Evolutionary conservation across 2,888 invertebrate species (phyloP), one percentile per base, ranked within the genome.

Genomic region (Philaethria dido): DNA sequence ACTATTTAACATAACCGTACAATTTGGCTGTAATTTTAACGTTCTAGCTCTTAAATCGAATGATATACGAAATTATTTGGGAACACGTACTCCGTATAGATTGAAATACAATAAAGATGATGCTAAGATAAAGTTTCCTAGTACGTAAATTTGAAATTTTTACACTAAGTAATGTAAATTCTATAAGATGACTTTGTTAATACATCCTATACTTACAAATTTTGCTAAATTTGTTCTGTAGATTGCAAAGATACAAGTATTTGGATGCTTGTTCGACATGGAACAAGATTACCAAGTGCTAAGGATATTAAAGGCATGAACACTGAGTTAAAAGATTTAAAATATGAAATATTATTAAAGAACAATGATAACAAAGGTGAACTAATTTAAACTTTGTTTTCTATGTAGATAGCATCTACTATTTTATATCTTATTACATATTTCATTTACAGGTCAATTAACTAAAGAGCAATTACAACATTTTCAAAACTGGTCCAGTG

Each of bases 221-320:
- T 48, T 45, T 16, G 25, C 13, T 20, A 8, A 62, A 16, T 45
- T 39, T 45, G 13, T 68, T 45, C 63, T 83, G n/a, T 74, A 96
- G 96, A 93, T 75, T 96, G 96, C 77, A 88, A 84, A 72, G 93
- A 94, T 54, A 85, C 87, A 47, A 95, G 96, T 83, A 94, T 96
- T 69, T 97, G 97, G 97, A 93, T 96, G 85, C 77, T 96, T 20
- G 84, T 95, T 45, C 93, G 97, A 5, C 97, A 97, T 86, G 97
- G 97, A 3, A 95, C 96, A n/a, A 93, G 97, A 72, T 93, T 95
- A 82, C 96, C 97, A 0, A 94, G 94, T 73, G 82, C 84, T 62
- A 91, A 93, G 69, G 90, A 94, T 48, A 94, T 96, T 64, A 70
- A 81, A 9, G 81, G 81, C 33, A 94, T 95, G 83, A 91, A 88